Base-by-base conservation (phyloP, 2,113 vertebrate genomes). In the Crotalus horridus region DNA sequence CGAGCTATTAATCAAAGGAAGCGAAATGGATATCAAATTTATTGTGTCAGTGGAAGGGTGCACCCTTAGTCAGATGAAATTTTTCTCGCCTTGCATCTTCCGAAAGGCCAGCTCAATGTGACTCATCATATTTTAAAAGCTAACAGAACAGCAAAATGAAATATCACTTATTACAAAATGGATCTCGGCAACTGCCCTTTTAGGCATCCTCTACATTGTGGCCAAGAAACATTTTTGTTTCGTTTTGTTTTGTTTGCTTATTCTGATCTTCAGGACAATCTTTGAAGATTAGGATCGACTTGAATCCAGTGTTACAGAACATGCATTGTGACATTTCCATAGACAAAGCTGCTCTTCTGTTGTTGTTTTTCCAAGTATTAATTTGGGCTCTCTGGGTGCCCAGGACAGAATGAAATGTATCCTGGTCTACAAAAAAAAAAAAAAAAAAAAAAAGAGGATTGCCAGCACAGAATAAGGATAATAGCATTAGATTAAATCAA, bases 1-100 rank as follows among this genome's bases (percentile, higher is more conserved):
- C 99, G 96, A 99, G 97, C 99, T 99, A 90, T 3, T 21, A 87
- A 93, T n/a, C 55, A 95, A 95, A 94, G 29, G 21, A 20, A 94
- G 92, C 1, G 81, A 48, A 88, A 90, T 0, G 90, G 55, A 11
- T 11, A 1, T 8, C 15, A 17, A 54, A 5, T 53, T 88, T 48
- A 29, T 20, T 6, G 33, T 56, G 3, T 88, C 26, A 58, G 88
- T 54, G 29, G 6, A 85, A 91, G 21, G 20, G 56, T 1, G 4
- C 12, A 43, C 1, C 3, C 9, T 20, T 7, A 9, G 1, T 88
- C 55, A 43, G n/a, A 23, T 43, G 43, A 1, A 1, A 5, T 39
- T 33, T 39, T 7, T 55, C 6, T 3, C 5, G 9, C n/a, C 29
- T 58, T 58, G 9, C 88, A 43, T 12, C 33, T 39, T 15, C 48